Percentiles rank a stretch among this genome's conserved stretches.
Evolutionary conservation across 2,888 invertebrate species (phyloP).

Genomic region (Gymnoscelis rufifasciata): DNA sequence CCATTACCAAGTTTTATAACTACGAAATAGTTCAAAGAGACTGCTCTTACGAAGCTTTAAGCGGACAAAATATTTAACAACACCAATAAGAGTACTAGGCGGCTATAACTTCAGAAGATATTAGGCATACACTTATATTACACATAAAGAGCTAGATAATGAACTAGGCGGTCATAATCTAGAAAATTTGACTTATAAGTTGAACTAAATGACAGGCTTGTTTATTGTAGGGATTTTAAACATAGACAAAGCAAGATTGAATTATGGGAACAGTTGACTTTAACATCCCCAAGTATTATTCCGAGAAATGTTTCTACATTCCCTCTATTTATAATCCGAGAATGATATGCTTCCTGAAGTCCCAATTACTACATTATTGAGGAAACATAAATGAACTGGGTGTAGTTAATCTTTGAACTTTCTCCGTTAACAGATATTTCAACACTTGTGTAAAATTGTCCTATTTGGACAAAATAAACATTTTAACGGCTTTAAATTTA

Average conservation of each 20-base stretch:
- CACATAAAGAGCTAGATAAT: too few species aligned
- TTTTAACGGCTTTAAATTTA: too few species aligned
- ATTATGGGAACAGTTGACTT: conserved; percentile 5
- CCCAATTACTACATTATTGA: conserved; percentile 38
- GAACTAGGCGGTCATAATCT: too few species aligned
- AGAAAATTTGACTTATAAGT: too few species aligned
- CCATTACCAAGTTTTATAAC: conserved; percentile 26
- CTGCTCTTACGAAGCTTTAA: not conserved
- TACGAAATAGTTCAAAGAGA: conserved; percentile 11
- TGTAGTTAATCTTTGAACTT: conserved; percentile 23
- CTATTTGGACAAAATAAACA: not conserved
- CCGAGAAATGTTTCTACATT: conserved; percentile 21
- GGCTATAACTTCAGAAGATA: not conserved
- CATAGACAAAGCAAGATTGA: not conserved
- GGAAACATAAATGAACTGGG: conserved; percentile 39
- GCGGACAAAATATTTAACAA: not conserved
- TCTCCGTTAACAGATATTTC: conserved; percentile 13
- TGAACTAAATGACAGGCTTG: too few species aligned
- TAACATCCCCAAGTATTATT: conserved; percentile 10
- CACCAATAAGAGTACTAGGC: not conserved
- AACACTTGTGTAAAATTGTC: conserved; percentile 7
- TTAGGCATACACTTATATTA: too few species aligned
- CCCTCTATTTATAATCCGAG: conserved; percentile 24
- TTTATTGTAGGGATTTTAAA: not conserved
- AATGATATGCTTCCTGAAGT: conserved; percentile 28